Conservation (phyloP, 2,888 invertebrate species). For the Poecilobothrus nobilitatus region DNA sequence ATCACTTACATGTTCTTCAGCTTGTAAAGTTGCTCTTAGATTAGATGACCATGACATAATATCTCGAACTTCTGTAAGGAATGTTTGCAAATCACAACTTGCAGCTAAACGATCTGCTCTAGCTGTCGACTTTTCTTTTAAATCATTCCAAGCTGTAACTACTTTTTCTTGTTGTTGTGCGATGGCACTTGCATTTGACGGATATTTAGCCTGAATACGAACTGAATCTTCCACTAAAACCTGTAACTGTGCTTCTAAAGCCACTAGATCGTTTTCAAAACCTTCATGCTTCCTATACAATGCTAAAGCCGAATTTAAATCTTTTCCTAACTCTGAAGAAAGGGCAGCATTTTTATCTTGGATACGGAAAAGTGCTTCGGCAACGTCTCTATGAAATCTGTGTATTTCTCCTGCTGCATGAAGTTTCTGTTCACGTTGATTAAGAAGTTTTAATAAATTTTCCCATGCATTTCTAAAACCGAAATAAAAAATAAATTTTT, state of each 20-base stretch:
- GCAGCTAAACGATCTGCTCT: slow-evolving; percentile 74
- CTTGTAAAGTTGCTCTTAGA: slow-evolving; percentile 65
- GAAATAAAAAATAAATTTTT: neutral
- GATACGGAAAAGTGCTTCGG: slow-evolving; percentile 80
- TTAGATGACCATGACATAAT: slow-evolving; percentile 81
- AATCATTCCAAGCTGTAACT: slow-evolving; percentile 74
- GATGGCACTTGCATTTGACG: slow-evolving; percentile 87
- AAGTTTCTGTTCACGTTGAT: slow-evolving; percentile 75
- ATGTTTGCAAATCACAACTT: slow-evolving; percentile 81
- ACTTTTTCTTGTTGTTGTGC: slow-evolving; percentile 79
- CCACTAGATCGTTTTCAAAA: slow-evolving; percentile 86
- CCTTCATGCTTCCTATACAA: slow-evolving; percentile 82
- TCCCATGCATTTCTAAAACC: slow-evolving; percentile 70
- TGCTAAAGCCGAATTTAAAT: slow-evolving; percentile 76
- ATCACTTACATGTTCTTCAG: slow-evolving; percentile 74
- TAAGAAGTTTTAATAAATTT: slow-evolving; percentile 75
- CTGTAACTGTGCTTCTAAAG: slow-evolving; percentile 83
- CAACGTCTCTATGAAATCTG: slow-evolving; percentile 92
- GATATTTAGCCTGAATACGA: slow-evolving; percentile 77
- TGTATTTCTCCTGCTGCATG: slow-evolving; percentile 95
- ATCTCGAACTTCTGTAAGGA: slow-evolving; percentile 78
- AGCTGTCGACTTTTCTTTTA: slow-evolving; percentile 74
- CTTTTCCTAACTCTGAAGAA: slow-evolving; percentile 69
- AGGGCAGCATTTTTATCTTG: slow-evolving; percentile 83
- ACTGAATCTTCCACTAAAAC: slow-evolving; percentile 89